phyloP scores from a whole-genome alignment of 1,140 invertebrate genomes.

The Drosophila lini region DNA sequence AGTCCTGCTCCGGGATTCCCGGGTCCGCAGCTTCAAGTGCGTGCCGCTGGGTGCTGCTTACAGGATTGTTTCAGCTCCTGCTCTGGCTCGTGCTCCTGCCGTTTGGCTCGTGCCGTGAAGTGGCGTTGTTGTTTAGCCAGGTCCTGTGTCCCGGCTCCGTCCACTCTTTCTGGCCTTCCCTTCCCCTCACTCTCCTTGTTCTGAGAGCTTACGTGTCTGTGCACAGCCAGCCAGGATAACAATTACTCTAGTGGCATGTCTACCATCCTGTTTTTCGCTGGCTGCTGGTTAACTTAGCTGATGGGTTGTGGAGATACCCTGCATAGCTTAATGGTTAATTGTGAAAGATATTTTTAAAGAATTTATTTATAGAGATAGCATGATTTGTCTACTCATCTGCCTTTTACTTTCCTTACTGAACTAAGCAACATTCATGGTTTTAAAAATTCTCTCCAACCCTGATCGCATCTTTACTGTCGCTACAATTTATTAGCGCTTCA shows the following conservation, averaged over 20 bases:
- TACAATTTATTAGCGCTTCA: not conserved
- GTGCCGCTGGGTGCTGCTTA: slow-evolving; percentile 80
- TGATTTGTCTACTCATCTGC: not conserved
- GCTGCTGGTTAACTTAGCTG: slow-evolving; percentile 17
- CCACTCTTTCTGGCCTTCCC: not conserved
- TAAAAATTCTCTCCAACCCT: too few relatives aligned
- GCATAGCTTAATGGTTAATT: not conserved
- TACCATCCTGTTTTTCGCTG: slow-evolving; percentile 32
- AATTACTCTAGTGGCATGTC: slow-evolving; percentile 75
- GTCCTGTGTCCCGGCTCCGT: slow-evolving; percentile 13
- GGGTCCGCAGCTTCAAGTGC: slow-evolving; percentile 56
- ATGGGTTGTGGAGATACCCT: slow-evolving; percentile 16
- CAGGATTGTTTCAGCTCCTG: slow-evolving; percentile 53
- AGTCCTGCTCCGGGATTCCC: slow-evolving; percentile 7
- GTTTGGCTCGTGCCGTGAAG: slow-evolving; percentile 62
- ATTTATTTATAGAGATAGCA: not conserved
- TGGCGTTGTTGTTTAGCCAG: slow-evolving; percentile 66
- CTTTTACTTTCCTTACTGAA: not conserved
- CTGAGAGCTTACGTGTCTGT: slow-evolving; percentile 68
- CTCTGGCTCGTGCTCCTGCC: slow-evolving; percentile 32
- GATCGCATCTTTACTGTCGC: not conserved
- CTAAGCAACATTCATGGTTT: not conserved
- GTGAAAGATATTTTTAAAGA: not conserved
- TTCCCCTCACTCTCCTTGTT: slow-evolving; percentile 12
- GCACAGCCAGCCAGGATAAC: slow-evolving; percentile 77